Conservation (phyloP, 2,113 vertebrate genomes). For the Halichoeres trimaculatus region DNA sequence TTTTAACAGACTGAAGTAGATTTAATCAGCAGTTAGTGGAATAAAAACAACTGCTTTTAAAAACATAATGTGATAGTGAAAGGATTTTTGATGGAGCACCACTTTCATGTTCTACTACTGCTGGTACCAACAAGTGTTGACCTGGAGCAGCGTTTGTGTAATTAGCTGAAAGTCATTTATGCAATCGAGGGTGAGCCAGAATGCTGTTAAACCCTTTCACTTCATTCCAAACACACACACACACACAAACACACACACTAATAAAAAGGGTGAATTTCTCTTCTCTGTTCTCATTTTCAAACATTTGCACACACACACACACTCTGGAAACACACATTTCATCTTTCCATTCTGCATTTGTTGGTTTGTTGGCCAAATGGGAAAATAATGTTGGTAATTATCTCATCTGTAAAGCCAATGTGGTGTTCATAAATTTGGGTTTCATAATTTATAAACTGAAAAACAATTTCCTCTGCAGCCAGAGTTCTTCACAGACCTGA, state of each 20-base stretch:
- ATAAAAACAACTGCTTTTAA: background rate
- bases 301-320: background rate
- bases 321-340: background rate
- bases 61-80: background rate
- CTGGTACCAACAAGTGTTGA: background rate
- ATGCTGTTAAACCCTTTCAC: background rate
- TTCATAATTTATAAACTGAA: conserved; percentile 29
- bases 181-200: background rate
- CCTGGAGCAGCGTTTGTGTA: background rate
- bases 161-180: conserved; percentile 2
- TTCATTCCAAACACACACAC: background rate
- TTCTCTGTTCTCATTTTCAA: background rate
- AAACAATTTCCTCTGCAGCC: conserved; percentile 24
- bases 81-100: background rate
- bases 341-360: conserved; percentile 6
- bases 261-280: background rate
- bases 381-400: conserved; percentile 39
- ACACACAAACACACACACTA: background rate
- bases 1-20: too few species aligned
- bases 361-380: conserved; percentile 18
- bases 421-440: conserved; percentile 17
- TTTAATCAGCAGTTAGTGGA: too few species aligned
- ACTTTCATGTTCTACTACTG: background rate
- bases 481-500: conserved; percentile 6
- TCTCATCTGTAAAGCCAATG: conserved; percentile 24